phyloP scores from a whole-genome alignment of 1,140 invertebrate genomes.

The Gonioctena quinquepunctata region DNA sequence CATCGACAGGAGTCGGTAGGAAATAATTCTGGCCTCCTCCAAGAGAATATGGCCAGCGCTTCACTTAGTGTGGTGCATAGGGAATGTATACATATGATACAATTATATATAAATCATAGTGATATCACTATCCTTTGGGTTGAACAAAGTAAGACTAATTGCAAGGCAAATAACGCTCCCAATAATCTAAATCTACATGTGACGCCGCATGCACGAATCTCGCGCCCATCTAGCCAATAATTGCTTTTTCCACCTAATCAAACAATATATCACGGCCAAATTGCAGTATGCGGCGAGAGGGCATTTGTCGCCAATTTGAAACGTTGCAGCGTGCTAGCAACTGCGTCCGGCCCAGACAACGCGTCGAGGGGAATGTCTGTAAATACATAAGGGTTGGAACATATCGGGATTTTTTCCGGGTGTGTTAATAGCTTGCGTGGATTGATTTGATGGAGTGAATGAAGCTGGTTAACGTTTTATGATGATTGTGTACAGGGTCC shows the following conservation, averaged over 20 bases:
- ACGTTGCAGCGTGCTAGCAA: not conserved
- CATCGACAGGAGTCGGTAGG: too few relatives aligned
- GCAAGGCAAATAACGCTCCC: not conserved
- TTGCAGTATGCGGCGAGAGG: not conserved
- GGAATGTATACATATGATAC: too few relatives aligned
- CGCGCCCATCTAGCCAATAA: not conserved
- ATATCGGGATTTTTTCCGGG: too few relatives aligned
- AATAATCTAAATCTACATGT: not conserved
- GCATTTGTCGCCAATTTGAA: not conserved
- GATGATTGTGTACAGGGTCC: too few relatives aligned
- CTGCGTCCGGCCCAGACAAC: not conserved
- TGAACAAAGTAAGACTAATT: not conserved
- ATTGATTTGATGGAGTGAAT: not conserved
- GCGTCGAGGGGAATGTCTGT: not conserved
- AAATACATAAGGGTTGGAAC: not conserved
- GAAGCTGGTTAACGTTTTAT: too few relatives aligned
- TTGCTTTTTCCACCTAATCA: not conserved
- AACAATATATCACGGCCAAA: not conserved
- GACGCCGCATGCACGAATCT: not conserved
- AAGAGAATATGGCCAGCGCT: too few relatives aligned
- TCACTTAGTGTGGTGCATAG: too few relatives aligned
- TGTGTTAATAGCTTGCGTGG: not conserved
- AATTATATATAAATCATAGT: too few relatives aligned
- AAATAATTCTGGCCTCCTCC: too few relatives aligned
- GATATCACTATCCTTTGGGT: too few relatives aligned